Evolutionary conservation across 2,888 invertebrate genomes (phyloP).

Genomic region (Monopis laevigella): DNA sequence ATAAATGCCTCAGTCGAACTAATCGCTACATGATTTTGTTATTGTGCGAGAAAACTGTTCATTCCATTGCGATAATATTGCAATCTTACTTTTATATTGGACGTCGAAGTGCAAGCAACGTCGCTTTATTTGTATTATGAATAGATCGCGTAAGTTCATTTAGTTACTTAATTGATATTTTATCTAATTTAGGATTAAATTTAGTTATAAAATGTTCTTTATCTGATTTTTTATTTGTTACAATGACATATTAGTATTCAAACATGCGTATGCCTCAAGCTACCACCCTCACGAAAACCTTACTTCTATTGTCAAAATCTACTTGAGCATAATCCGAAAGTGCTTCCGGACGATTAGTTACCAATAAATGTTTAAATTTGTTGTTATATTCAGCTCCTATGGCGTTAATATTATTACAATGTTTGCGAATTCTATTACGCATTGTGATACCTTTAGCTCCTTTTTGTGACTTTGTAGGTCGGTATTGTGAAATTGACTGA

Average conservation of each 20-base stretch:
- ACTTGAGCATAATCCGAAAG: slow-evolving; percentile 55
- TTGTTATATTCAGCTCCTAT: slow-evolving; percentile 63
- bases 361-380: slow-evolving; percentile 61
- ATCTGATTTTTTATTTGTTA: too few species aligned
- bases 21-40: slow-evolving; percentile 61
- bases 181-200: too few species aligned
- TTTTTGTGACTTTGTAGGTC: slow-evolving; percentile 38
- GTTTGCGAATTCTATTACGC: slow-evolving; percentile 65
- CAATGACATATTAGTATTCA: neutral
- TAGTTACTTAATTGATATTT: neutral
- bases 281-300: slow-evolving; percentile 46
- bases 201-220: too few species aligned
- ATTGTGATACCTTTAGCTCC: slow-evolving; percentile 39
- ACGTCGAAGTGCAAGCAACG: slow-evolving; percentile 36
- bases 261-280: slow-evolving; percentile 2
- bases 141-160: slow-evolving; percentile 51
- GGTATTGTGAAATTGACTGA: slow-evolving; percentile 48
- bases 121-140: slow-evolving; percentile 47
- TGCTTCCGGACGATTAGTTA: slow-evolving; percentile 59
- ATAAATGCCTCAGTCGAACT: slow-evolving; percentile 59
- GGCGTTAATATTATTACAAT: slow-evolving; percentile 64
- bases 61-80: slow-evolving; percentile 25
- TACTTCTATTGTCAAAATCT: slow-evolving; percentile 32
- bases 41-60: slow-evolving; percentile 61
- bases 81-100: slow-evolving; percentile 3